Percentiles rank a stretch among this genome's conserved stretches.
Evolutionary conservation across 1,140 invertebrate species (phyloP).

Genomic region (Achatina immaculata): DNA sequence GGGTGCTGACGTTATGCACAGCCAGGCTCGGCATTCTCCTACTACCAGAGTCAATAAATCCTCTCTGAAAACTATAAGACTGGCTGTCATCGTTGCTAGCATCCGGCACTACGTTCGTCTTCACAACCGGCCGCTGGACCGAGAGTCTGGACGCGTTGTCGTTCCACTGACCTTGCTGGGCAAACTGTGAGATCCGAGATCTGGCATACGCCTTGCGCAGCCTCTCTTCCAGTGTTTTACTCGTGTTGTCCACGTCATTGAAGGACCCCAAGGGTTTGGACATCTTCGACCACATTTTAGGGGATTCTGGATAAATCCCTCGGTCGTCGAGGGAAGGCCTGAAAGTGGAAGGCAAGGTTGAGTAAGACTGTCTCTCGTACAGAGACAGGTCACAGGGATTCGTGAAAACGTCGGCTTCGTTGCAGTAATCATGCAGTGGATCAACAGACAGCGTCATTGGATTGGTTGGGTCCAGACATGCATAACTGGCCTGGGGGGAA

Average conservation of each 20-base stretch:
- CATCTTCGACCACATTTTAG: neutral
- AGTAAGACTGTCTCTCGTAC: neutral
- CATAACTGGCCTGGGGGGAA: slow-evolving; percentile 29
- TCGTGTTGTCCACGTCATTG: neutral
- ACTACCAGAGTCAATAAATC: neutral
- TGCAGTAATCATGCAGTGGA: slow-evolving; percentile 17
- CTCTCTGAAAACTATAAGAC: neutral
- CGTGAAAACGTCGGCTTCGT: neutral
- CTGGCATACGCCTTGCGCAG: slow-evolving; percentile 14
- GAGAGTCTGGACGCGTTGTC: slow-evolving; percentile 4
- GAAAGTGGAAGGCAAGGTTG: neutral
- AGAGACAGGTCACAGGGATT: neutral
- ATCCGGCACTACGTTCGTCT: neutral
- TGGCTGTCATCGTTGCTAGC: neutral
- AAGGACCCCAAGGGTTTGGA: neutral
- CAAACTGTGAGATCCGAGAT: neutral
- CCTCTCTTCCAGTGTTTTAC: slow-evolving; percentile 8
- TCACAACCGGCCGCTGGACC: neutral
- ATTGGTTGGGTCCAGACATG: slow-evolving; percentile 28
- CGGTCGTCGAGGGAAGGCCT: slow-evolving; percentile 2
- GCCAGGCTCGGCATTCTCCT: neutral
- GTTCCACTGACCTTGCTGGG: slow-evolving; percentile 1
- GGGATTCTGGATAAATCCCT: neutral
- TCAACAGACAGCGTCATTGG: slow-evolving; percentile 29
- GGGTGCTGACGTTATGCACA: neutral